Evolutionary conservation across 2,113 vertebrate species (phyloP), one percentile per base, ranked within the genome.

Genomic region (Marmota flaviventris): DNA sequence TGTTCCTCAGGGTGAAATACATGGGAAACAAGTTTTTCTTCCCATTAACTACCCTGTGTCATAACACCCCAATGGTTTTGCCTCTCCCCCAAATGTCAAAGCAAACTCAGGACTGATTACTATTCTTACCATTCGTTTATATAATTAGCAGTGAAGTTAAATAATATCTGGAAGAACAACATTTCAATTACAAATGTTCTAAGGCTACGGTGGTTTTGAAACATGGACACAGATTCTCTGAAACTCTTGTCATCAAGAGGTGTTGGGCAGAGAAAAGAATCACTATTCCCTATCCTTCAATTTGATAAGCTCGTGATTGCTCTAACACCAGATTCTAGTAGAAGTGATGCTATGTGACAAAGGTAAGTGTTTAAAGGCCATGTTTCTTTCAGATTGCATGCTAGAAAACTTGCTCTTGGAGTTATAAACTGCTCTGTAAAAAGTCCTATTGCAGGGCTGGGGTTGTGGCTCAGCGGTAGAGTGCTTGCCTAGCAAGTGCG

Each of bases 171-270:
- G 84, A 94, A 95, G 48, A 91, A 88, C 3, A 92, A 85, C n/a
- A 53, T 92, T 96, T 93, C 75, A 89, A 1, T 11, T 75, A 29
- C 39, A 96, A 88, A 94, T 96, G 25, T 77, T 88, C 37, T 77
- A 58, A 53, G 56, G 78, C 34, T 85, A 13, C 27, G 37, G 37
- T 37, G 18, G 72, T 39, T 92, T 88, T 83, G 58, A 95, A 95
- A 89, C 11, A 58, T 12, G 39, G 72, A 70, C 24, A 95, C 5
- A 29, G 79, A 92, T 89, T 85, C 8, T 69, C 69, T 51, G 63
- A 70, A 67, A 84, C 3, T 73, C 61, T 27, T 75, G 29, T 91
- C 32, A 79, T 65, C 39, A 78, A 88, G 17, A 92, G 25, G 9
- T 78, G 45, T 24, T 56, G 18, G 16, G 42, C 39, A 85, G 18